Percentiles rank a stretch among this genome's conserved stretches.
phyloP scores from a whole-genome alignment of 2,888 invertebrate species.

The Xestobium rufovillosum region DNA sequence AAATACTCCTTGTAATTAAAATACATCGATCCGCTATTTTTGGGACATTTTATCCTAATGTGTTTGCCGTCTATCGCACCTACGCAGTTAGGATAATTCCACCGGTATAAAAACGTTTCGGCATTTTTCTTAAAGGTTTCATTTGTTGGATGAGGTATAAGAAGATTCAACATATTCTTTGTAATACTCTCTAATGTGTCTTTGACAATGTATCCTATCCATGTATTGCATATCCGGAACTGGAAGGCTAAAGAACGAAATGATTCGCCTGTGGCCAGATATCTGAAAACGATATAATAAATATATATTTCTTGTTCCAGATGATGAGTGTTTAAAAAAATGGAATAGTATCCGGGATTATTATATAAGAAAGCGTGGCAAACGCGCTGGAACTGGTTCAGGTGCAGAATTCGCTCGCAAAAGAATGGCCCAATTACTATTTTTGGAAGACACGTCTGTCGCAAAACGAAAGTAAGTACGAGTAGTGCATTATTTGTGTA shows the following conservation, averaged over 20 bases:
- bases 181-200: neutral
- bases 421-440: neutral
- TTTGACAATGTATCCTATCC: constrained; percentile 1
- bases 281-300: constrained; percentile 1
- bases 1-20: neutral
- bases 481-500: too few relatives aligned
- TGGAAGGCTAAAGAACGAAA: neutral
- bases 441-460: neutral
- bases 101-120: neutral
- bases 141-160: neutral
- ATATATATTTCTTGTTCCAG: neutral
- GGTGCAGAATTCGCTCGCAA: neutral
- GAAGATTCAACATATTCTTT: neutral
- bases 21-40: neutral
- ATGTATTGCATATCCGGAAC: neutral
- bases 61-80: constrained; percentile 1
- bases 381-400: neutral
- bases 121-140: neutral
- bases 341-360: constrained; percentile 1
- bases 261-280: neutral
- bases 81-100: constrained; percentile 2
- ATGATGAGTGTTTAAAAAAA: neutral
- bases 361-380: neutral
- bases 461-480: neutral
- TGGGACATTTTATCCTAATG: neutral